Conservation (phyloP, 2,888 invertebrate species). For the Therioaphis trifolii region DNA sequence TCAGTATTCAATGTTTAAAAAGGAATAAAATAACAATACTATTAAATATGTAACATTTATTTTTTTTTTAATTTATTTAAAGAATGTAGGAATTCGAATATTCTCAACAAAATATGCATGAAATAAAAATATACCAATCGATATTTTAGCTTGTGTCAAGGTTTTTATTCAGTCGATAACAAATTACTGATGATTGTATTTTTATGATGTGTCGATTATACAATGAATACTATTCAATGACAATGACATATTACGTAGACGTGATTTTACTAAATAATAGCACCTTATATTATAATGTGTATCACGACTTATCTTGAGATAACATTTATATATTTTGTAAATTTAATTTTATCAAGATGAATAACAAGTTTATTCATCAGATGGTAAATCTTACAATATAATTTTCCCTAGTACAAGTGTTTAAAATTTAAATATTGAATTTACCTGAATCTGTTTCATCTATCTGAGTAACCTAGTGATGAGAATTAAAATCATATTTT, state of each 20-base stretch:
- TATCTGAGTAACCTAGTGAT: no score
- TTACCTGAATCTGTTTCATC: no score
- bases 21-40: no score
- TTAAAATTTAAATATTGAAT: neutral
- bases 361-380: no score
- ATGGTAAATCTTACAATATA: no score
- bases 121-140: neutral
- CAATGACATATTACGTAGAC: neutral
- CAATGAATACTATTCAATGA: neutral
- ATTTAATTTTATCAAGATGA: neutral
- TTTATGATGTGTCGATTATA: neutral
- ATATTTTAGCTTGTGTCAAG: neutral
- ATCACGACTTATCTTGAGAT: neutral
- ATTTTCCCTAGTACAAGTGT: neutral
- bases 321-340: neutral
- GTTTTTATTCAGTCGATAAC: neutral
- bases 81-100: neutral
- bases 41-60: no score
- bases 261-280: neutral
- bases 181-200: neutral
- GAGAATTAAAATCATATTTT: no score
- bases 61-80: neutral
- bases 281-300: neutral
- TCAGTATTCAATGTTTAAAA: no score
- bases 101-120: neutral